Conservation (phyloP, 2,797 vertebrate species). For the Telmatherina bonti region DNA sequence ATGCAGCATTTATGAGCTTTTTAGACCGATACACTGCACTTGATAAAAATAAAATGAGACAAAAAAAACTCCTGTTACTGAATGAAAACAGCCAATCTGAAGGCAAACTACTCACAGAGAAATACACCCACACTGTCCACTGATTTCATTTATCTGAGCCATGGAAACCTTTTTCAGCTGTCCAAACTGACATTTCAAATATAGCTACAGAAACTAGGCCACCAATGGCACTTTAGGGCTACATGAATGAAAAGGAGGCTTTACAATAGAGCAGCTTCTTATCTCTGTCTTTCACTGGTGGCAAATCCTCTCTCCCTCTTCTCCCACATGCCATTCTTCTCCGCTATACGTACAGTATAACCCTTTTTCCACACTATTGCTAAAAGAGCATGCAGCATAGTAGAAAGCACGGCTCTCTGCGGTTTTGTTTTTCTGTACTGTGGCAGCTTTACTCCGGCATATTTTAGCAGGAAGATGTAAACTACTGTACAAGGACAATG, state of each 20-base stretch:
- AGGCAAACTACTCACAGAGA: conserved; percentile 12
- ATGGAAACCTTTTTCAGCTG: conserved; percentile 49
- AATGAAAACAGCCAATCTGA: conserved; percentile 20
- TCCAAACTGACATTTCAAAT: conserved; percentile 72
- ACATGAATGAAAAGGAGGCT: conserved; percentile 59
- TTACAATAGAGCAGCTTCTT: conserved; percentile 56
- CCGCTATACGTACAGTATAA: conserved; percentile 22
- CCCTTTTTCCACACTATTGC: conserved; percentile 46
- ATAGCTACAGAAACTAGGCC: conserved; percentile 73
- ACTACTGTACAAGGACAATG: conserved; percentile 45
- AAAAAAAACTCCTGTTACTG: conserved; percentile 38
- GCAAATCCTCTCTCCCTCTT: conserved; percentile 47
- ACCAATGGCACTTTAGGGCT: conserved; percentile 59
- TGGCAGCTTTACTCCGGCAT: conserved; percentile 46
- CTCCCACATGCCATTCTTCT: conserved; percentile 29
- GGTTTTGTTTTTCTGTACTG: conserved; percentile 43
- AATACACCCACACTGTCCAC: neutral
- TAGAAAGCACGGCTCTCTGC: conserved; percentile 22
- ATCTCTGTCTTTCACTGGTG: conserved; percentile 56
- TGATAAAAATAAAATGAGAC: conserved; percentile 55
- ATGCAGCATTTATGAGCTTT: neutral
- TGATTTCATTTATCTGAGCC: conserved; percentile 33
- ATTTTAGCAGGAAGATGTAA: conserved; percentile 30
- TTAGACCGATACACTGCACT: conserved; percentile 20
- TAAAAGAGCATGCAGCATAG: conserved; percentile 13